Base-by-base conservation (phyloP, 2,797 vertebrate species). In the Craterocephalus amniculus region DNA sequence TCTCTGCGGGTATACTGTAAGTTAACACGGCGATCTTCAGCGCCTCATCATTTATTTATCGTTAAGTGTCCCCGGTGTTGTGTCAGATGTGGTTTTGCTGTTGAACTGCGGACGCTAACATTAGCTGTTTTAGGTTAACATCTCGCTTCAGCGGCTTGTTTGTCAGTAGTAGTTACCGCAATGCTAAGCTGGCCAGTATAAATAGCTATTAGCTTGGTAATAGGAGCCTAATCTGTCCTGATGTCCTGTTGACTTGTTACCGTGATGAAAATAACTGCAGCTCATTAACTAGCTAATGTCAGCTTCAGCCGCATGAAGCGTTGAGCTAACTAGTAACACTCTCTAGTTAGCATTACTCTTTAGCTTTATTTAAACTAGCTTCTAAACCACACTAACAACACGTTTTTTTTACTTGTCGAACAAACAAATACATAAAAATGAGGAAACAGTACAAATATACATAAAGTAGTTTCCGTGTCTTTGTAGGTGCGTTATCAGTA, bases 71-170 rank as follows among this genome's bases (percentile, higher is more conserved):
- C 56, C 22, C n/a, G 0, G 11, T 1, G 35, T 20, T 18, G 48
- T 7, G 52, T 54, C 54, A 26, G 20, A 32, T 20, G 22, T 16
- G 18, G 63, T 10, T 3, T 10, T 1, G 43, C 31, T 3, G 56
- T 62, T 26, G 34, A 52, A 54, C 14, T 31, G 29, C 4, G 36
- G 60, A n/a, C 48, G 87, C 84, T 83, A 88, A 79, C 83, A 27
- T 74, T 74, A 87, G 85, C 86, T 34, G 0, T 60, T 54, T 61
- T 8, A 56, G 75, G 67, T 73, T 59, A 68, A 77, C 88, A 74
- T 89, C 85, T 86, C 76, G 80, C 72, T 18, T 3, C 4, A 43
- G 14, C 40, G 16, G 40, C 14, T 43, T 12, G 36, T 38, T 38
- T 43, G 70, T 64, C 71, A 83, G 67, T 49, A 43, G 54, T 63